Conservation (phyloP, 64 coral and sea anemone species). For the Montipora sp. region DNA sequence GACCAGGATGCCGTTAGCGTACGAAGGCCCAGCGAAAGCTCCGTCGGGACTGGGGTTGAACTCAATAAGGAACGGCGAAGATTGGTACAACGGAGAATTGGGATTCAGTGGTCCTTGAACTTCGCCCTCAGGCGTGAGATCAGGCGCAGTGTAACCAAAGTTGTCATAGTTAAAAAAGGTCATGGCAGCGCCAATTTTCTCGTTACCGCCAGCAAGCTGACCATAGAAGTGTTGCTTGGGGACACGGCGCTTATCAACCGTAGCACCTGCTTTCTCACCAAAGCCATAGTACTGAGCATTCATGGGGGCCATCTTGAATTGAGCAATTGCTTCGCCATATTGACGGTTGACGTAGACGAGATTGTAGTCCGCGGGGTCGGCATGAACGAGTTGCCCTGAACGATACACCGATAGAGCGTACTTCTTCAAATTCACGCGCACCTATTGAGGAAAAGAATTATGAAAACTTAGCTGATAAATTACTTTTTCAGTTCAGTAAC, state of each 20-base stretch:
- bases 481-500: background rate
- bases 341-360: slow-evolving; percentile 50
- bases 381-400: slow-evolving; percentile 66
- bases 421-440: slow-evolving; percentile 52
- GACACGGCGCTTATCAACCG: slow-evolving; percentile 68
- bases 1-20: slow-evolving; percentile 81
- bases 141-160: slow-evolving; percentile 85
- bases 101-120: slow-evolving; percentile 74
- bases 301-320: slow-evolving; percentile 76
- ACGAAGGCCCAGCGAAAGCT: slow-evolving; percentile 56
- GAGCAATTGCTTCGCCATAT: slow-evolving; percentile 55
- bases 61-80: slow-evolving; percentile 85
- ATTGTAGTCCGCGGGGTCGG: slow-evolving; percentile 71
- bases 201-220: slow-evolving; percentile 51
- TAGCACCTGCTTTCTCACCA: slow-evolving; percentile 80
- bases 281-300: slow-evolving; percentile 80
- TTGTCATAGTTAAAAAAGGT: slow-evolving; percentile 92
- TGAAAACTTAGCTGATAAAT: background rate
- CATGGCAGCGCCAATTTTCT: slow-evolving; percentile 66
- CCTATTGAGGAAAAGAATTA: background rate
- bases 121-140: slow-evolving; percentile 80
- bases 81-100: slow-evolving; percentile 79
- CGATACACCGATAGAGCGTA: slow-evolving; percentile 78
- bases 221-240: slow-evolving; percentile 91
- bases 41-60: slow-evolving; percentile 74